Conservation (phyloP, 2,113 vertebrate species). For the Odontophorus gujanensis region DNA sequence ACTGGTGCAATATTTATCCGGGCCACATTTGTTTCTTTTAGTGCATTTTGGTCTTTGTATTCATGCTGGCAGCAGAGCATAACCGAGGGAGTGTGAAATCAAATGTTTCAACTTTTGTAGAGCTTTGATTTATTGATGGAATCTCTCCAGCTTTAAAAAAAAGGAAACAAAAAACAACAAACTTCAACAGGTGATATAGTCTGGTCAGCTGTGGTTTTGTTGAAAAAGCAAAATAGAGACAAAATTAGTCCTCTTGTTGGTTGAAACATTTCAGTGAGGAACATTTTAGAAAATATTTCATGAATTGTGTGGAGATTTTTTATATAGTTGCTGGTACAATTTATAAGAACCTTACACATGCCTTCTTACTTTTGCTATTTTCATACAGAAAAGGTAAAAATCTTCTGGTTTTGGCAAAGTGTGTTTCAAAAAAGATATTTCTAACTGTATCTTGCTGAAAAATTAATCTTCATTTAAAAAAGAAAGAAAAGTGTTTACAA, state of each 20-base stretch:
- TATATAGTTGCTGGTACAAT: neutral
- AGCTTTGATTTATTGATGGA: neutral
- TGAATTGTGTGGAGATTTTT: neutral
- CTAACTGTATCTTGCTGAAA: neutral
- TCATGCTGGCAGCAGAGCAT: neutral
- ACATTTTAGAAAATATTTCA: neutral
- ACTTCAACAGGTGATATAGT: neutral
- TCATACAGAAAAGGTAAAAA: neutral
- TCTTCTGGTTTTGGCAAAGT: neutral
- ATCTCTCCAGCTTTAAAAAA: neutral
- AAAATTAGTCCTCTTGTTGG: neutral
- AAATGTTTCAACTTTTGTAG: neutral
- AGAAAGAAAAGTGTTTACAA: neutral
- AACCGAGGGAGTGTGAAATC: neutral
- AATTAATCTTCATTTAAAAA: neutral
- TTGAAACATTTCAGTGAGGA: neutral
- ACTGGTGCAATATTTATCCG: neutral
- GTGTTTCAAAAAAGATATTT: neutral
- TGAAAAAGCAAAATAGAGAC: neutral
- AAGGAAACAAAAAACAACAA: too few species aligned
- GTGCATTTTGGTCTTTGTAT: fast-evolving
- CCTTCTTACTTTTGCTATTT: neutral
- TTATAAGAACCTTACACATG: neutral
- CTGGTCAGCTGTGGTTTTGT: neutral
- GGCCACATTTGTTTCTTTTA: fast-evolving